Conservation (phyloP, 2,888 invertebrate species). For the Andrena bicolor region DNA sequence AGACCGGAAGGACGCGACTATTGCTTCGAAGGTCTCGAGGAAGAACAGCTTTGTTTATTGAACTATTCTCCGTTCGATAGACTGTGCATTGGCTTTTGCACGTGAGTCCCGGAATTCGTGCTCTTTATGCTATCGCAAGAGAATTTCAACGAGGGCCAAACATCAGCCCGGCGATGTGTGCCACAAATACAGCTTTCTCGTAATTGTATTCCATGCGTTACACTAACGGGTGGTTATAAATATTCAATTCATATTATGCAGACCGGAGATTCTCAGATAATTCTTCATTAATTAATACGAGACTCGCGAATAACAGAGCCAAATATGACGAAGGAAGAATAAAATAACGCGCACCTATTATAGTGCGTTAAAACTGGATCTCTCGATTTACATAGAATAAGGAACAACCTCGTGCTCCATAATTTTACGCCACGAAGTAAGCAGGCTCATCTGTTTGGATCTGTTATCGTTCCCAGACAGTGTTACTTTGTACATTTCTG, state of each 20-base stretch:
- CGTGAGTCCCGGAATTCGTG: background rate
- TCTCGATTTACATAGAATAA: background rate
- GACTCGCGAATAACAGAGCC: background rate
- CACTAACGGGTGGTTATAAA: background rate
- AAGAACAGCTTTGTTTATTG: background rate
- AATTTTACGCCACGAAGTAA: constrained; percentile 17
- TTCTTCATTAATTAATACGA: background rate
- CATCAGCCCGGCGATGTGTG: background rate
- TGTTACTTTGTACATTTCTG: background rate
- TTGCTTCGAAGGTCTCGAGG: background rate
- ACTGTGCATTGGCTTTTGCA: background rate
- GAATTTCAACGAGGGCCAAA: constrained; percentile 8
- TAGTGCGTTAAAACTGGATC: background rate
- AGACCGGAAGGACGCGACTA: background rate
- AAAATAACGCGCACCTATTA: background rate
- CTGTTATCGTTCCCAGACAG: background rate
- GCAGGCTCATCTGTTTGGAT: background rate
- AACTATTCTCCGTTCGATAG: constrained; percentile 4
- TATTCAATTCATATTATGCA: constrained; percentile 10
- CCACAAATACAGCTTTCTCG: background rate
- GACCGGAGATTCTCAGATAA: background rate
- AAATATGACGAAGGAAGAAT: background rate
- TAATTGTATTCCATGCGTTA: background rate
- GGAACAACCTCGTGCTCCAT: background rate
- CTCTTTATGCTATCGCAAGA: background rate